Percentiles rank a stretch among this genome's conserved stretches.
These are phyloP conservation scores for Leucoraja ocellata DNA, from an alignment of 2,797 vertebrate species.

Conservation along the genomic window DNA sequence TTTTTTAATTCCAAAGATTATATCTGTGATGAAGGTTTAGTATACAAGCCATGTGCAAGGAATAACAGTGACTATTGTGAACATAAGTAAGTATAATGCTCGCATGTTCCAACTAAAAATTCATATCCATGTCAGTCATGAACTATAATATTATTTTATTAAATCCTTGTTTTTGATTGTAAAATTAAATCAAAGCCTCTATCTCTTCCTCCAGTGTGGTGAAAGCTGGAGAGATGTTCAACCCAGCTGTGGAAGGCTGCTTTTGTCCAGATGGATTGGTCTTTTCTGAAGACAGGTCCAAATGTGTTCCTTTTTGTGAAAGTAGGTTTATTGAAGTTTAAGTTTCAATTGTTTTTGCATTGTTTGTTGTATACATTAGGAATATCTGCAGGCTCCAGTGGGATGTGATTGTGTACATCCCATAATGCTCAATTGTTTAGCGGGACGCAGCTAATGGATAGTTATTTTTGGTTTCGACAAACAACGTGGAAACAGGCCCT, in stretches of 20 bases:
- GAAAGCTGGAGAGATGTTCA: background rate
- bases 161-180: background rate
- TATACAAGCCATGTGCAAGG: conserved; percentile 13
- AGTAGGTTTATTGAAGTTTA: background rate
- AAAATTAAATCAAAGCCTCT: background rate
- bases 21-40: background rate
- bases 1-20: background rate
- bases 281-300: background rate
- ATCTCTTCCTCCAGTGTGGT: background rate
- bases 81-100: background rate
- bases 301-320: background rate
- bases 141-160: background rate
- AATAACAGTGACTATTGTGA: background rate
- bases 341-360: background rate
- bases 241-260: background rate
- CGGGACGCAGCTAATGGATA: too few species aligned
- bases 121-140: background rate
- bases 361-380: too few species aligned
- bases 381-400: too few species aligned
- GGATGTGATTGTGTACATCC: too few species aligned
- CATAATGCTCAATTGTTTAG: too few species aligned
- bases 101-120: background rate
- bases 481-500: too few species aligned
- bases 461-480: too few species aligned
- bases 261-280: conserved; percentile 22